Conservation (phyloP, 2,113 vertebrate genomes). For the Neofelis nebulosa region DNA sequence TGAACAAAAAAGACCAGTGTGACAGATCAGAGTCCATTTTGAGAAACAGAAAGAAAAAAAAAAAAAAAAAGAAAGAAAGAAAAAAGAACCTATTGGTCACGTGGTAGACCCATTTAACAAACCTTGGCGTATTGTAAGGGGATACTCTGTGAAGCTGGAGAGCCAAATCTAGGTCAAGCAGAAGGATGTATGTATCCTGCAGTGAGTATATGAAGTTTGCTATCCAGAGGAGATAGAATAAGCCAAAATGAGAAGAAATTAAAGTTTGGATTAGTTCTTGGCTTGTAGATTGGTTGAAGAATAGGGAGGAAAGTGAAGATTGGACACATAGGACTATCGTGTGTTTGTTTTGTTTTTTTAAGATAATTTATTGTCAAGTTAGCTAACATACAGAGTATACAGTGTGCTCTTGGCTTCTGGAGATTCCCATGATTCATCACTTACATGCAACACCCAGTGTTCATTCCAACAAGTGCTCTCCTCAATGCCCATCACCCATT, state of each 20-base stretch:
- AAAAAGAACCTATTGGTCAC: background rate
- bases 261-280: constrained; percentile 26
- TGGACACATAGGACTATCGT: background rate
- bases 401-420: too few relatives aligned
- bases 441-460: too few relatives aligned
- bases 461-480: too few relatives aligned
- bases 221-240: background rate
- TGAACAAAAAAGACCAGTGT: background rate
- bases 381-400: too few relatives aligned
- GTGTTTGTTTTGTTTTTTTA: too few relatives aligned
- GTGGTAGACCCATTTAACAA: background rate
- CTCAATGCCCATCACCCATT: too few relatives aligned
- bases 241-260: background rate
- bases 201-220: background rate
- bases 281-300: background rate
- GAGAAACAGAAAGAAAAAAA: background rate
- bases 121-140: background rate
- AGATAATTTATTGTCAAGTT: too few relatives aligned
- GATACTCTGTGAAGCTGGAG: background rate
- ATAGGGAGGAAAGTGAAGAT: background rate
- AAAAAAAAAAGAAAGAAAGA: too few relatives aligned
- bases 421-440: too few relatives aligned
- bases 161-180: background rate
- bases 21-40: background rate
- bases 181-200: background rate